Evolutionary conservation across 1,140 invertebrate genomes (phyloP).

Genomic region (Megathymus violae): DNA sequence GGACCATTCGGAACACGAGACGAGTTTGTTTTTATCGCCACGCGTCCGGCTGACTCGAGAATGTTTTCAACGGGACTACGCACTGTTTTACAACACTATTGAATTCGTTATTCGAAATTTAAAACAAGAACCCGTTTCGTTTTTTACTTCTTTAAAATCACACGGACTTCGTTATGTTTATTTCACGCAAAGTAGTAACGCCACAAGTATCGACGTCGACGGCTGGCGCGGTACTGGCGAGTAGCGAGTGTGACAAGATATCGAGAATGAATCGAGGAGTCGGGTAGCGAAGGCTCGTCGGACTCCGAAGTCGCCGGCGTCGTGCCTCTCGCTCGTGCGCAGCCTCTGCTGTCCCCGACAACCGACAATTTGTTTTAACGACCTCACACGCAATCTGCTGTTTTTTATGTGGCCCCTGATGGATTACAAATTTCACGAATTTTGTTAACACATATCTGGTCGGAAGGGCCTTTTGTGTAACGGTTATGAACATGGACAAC

Average conservation of each 20-base stretch:
- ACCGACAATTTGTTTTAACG: conserved; percentile 49
- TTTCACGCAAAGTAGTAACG: conserved; percentile 39
- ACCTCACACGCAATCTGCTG: conserved; percentile 63
- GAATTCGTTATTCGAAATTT: conserved; percentile 66
- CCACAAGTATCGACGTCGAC: conserved; percentile 51
- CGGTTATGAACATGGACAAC: too few species aligned
- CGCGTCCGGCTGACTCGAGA: conserved; percentile 50
- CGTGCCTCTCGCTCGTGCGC: conserved; percentile 62
- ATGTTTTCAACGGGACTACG: conserved; percentile 48
- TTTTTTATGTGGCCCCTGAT: conserved; percentile 60
- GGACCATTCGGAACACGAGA: conserved; percentile 69
- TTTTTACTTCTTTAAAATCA: conserved; percentile 46
- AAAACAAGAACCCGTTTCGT: conserved; percentile 44
- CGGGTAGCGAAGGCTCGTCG: conserved; percentile 33
- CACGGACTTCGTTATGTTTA: conserved; percentile 50
- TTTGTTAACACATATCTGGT: too few species aligned
- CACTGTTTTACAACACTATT: conserved; percentile 72
- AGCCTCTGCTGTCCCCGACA: conserved; percentile 49
- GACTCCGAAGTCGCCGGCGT: conserved; percentile 4
- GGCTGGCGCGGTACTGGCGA: conserved; percentile 72
- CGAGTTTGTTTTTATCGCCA: conserved; percentile 70
- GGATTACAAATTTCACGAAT: conserved; percentile 49
- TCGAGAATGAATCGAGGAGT: conserved; percentile 65
- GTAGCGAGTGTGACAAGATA: conserved; percentile 44
- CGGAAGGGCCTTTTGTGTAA: too few species aligned